Evolutionary conservation across 1,140 invertebrate genomes (phyloP).

Genomic region (Ladona fulva): DNA sequence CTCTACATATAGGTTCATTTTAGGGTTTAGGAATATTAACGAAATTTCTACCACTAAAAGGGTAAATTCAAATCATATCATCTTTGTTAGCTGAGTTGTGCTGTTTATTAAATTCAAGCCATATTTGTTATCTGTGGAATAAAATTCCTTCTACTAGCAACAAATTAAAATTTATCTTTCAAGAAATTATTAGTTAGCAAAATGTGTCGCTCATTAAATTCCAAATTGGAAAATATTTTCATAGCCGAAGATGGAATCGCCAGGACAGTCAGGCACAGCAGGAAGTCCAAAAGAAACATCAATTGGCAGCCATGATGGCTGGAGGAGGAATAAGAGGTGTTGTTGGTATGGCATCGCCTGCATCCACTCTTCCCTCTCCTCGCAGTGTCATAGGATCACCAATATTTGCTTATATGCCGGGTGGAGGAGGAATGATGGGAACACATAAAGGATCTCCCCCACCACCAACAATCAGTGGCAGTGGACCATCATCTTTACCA

Average conservation of each 20-base stretch:
- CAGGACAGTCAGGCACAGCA: conserved; percentile 55
- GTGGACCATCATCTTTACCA: conserved; percentile 42
- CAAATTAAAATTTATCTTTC: not conserved
- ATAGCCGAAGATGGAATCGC: conserved; percentile 72
- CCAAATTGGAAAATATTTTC: conserved; percentile 23
- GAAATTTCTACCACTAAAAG: no score
- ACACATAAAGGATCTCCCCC: conserved; percentile 18
- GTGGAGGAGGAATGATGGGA: conserved; percentile 36
- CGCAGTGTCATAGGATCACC: conserved; percentile 54
- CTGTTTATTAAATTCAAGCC: no score
- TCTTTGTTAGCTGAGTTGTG: no score
- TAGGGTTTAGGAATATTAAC: no score
- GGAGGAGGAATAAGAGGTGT: not conserved
- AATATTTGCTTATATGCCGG: conserved; percentile 68
- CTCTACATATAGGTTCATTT: no score
- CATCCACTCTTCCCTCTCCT: not conserved
- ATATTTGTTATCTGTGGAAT: no score
- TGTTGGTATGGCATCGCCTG: not conserved
- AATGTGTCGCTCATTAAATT: conserved; percentile 15
- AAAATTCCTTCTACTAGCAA: no score
- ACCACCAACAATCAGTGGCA: conserved; percentile 25
- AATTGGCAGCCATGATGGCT: not conserved
- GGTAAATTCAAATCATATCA: no score
- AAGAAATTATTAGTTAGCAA: conserved; percentile 11
- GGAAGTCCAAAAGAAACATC: conserved; percentile 31